Evolutionary conservation across 2,888 invertebrate genomes (phyloP).

Genomic region (Myathropa florea): DNA sequence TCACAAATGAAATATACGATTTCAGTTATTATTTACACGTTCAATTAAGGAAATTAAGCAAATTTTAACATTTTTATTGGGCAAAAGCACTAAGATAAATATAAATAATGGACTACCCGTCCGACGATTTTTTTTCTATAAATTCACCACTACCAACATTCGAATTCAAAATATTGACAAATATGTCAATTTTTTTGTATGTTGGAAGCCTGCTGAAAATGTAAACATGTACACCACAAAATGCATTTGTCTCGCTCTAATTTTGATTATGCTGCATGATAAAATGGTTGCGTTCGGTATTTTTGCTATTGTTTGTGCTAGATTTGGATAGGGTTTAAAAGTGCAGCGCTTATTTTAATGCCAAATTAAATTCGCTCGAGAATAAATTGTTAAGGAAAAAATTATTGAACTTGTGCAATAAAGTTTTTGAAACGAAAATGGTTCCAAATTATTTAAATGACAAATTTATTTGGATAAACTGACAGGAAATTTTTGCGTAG

Average conservation of each 20-base stretch:
- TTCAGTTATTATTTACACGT: slow-evolving; percentile 32
- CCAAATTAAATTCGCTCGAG: not conserved
- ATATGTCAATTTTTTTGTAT: slow-evolving; percentile 62
- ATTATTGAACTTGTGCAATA: not conserved
- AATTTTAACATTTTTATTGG: slow-evolving; percentile 58
- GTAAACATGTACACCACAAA: slow-evolving; percentile 65
- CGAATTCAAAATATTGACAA: slow-evolving; percentile 59
- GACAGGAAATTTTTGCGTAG: not conserved
- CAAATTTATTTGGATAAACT: not conserved
- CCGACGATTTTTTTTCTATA: slow-evolving; percentile 68
- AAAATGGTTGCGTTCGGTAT: slow-evolving; percentile 52
- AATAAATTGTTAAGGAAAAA: not conserved
- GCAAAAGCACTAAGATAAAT: slow-evolving; percentile 70
- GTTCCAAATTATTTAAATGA: not conserved
- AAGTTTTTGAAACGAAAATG: not conserved
- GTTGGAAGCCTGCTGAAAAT: slow-evolving; percentile 67
- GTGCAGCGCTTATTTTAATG: not conserved
- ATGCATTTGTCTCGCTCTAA: slow-evolving; percentile 35
- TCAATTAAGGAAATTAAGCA: slow-evolving; percentile 47
- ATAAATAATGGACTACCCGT: slow-evolving; percentile 70
- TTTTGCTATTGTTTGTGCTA: not conserved
- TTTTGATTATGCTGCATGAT: slow-evolving; percentile 23
- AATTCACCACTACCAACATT: slow-evolving; percentile 60
- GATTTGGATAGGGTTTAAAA: not conserved
- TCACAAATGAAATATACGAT: slow-evolving; percentile 45